A percentile compares a stretch with the other conserved stretches of the same genome.
Conservation (phyloP, 2,113 vertebrate species). For the Sturnira hondurensis region DNA sequence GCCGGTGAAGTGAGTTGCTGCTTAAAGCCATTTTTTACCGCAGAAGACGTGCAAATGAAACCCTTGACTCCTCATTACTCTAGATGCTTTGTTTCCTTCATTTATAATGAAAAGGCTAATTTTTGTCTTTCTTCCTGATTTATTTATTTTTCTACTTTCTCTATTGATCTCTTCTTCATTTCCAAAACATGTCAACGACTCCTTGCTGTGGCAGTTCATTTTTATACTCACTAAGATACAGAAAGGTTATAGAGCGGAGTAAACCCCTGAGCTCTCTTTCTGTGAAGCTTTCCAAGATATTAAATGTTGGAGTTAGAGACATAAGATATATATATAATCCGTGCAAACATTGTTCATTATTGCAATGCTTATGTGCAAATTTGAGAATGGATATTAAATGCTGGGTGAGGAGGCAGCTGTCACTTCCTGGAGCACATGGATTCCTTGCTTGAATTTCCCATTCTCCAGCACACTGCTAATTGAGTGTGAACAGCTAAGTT, state of each 20-base stretch:
- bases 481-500: conserved; percentile 65
- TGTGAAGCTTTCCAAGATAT: neutral
- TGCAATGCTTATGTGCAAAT: neutral
- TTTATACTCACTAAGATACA: neutral
- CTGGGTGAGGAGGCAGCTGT: conserved; percentile 56
- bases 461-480: conserved; percentile 60
- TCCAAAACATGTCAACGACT: neutral
- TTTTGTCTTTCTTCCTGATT: conserved; percentile 12
- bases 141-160: conserved; percentile 6
- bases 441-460: conserved; percentile 44
- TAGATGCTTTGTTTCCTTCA: conserved; percentile 31
- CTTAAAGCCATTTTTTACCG: conserved; percentile 76
- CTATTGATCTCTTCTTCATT: neutral
- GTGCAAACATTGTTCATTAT: neutral
- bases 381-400: conserved; percentile 16
- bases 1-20: conserved; percentile 82
- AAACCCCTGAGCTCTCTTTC: neutral
- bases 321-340: neutral
- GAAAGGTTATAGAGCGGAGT: neutral
- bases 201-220: neutral
- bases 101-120: conserved; percentile 27
- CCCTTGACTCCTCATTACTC: conserved; percentile 22
- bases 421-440: conserved; percentile 37
- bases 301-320: neutral
- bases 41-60: conserved; percentile 17